A percentile compares a stretch with the other conserved stretches of the same genome.
Conservation (phyloP, 1,140 invertebrate genomes). For the Medauroidea extradentata region DNA sequence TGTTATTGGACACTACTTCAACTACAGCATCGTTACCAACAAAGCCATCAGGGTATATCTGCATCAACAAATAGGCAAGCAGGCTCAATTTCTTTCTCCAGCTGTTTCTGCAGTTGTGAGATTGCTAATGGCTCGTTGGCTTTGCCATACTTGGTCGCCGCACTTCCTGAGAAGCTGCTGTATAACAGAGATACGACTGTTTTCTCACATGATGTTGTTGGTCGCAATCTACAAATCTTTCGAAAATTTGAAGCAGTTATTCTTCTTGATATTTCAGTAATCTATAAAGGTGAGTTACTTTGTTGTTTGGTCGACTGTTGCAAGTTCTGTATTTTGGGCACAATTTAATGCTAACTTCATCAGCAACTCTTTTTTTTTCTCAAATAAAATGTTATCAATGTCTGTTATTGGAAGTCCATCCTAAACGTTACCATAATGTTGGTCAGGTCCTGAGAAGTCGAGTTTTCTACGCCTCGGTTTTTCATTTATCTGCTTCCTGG, state of each 20-base stretch:
- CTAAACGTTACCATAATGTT: neutral
- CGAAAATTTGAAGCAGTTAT: constrained; percentile 5
- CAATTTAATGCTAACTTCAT: neutral
- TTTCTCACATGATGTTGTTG: constrained; percentile 1
- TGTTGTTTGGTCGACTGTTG: constrained; percentile 21
- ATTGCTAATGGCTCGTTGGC: no score
- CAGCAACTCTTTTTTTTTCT: no score
- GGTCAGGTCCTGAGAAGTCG: constrained; percentile 8
- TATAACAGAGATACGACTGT: neutral
- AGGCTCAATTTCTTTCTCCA: no score
- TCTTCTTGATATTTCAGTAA: neutral
- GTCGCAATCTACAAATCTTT: neutral
- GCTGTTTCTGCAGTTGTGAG: no score
- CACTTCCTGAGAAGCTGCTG: no score
- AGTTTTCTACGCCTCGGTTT: neutral
- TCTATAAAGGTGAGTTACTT: constrained; percentile 21
- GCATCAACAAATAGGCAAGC: no score
- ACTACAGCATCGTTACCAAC: no score
- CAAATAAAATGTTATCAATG: no score
- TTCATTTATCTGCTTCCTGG: neutral
- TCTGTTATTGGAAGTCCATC: constrained; percentile 2
- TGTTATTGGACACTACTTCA: no score
- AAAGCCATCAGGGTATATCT: no score
- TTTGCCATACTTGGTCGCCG: no score
- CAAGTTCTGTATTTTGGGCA: constrained; percentile 19